Percentiles rank a stretch among this genome's conserved stretches.
phyloP scores from a whole-genome alignment of 2,113 vertebrate genomes.

The Zosterops pallidus region DNA sequence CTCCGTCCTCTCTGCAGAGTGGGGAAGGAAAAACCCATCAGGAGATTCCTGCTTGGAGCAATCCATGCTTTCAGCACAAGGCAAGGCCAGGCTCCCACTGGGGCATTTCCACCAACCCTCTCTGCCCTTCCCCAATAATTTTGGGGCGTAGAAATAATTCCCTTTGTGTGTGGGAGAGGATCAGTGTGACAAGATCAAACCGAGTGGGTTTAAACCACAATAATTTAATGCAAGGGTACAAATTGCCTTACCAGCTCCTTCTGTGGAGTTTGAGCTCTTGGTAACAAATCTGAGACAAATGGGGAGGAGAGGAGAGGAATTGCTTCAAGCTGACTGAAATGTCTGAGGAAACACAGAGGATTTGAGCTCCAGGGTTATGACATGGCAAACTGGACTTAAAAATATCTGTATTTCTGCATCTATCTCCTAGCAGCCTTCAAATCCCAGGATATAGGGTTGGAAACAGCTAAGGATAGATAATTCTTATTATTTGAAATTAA shows the following conservation, averaged over 20 bases:
- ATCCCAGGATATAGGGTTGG: neutral
- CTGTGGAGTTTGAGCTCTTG: neutral
- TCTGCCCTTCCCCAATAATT: neutral
- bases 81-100: neutral
- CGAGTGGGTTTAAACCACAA: neutral
- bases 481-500: neutral
- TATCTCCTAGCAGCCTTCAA: neutral
- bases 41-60: neutral
- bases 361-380: neutral
- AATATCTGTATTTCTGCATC: neutral
- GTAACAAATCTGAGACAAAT: neutral
- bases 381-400: neutral
- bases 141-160: neutral
- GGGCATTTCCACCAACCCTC: accelerated
- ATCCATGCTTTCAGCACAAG: neutral
- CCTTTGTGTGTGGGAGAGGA: neutral
- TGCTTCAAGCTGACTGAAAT: neutral
- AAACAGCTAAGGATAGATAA: neutral
- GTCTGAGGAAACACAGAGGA: neutral
- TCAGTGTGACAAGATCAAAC: neutral
- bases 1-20: neutral
- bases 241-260: neutral
- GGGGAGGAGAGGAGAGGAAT: neutral
- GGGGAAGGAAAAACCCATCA: neutral
- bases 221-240: neutral